Percentiles rank a stretch among this genome's conserved stretches.
Evolutionary conservation across 2,113 vertebrate genomes (phyloP).

Genomic region (Anoura caudifer): DNA sequence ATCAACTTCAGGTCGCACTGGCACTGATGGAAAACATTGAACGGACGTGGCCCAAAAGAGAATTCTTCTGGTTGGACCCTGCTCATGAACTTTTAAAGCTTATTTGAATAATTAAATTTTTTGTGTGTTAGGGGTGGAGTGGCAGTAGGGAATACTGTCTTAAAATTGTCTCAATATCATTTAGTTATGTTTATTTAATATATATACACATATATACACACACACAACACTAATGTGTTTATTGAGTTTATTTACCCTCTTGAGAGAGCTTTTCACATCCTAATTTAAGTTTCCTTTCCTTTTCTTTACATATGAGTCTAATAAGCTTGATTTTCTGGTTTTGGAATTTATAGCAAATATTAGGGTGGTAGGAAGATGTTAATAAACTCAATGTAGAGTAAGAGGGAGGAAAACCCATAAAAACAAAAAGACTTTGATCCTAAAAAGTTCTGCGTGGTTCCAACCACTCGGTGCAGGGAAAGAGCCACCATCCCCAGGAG

Average conservation of each 20-base stretch:
- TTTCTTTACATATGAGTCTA: conserved; percentile 38
- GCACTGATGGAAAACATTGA: background rate
- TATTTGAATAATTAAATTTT: background rate
- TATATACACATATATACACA: too few species aligned
- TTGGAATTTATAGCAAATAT: conserved; percentile 57
- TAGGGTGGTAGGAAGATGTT: conserved; percentile 47
- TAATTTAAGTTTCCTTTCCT: conserved; percentile 35
- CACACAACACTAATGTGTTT: background rate
- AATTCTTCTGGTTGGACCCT: background rate
- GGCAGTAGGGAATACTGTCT: background rate
- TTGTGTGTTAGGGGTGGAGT: fast-evolving
- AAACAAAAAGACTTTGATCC: conserved; percentile 7
- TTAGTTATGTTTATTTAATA: background rate
- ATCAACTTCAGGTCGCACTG: background rate
- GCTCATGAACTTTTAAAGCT: background rate
- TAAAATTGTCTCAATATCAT: conserved; percentile 22
- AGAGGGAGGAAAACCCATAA: conserved; percentile 26
- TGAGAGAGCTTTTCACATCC: conserved; percentile 20
- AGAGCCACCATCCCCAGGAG: background rate
- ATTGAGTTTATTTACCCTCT: conserved; percentile 40
- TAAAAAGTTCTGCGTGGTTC: background rate
- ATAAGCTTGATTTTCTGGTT: conserved; percentile 48
- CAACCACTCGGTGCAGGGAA: background rate
- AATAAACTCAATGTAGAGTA: conserved; percentile 46
- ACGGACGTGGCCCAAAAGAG: background rate